Evolutionary conservation across 2,797 vertebrate species (phyloP), one percentile per base, ranked within the genome.

Genomic region (Cichlasoma orientale): DNA sequence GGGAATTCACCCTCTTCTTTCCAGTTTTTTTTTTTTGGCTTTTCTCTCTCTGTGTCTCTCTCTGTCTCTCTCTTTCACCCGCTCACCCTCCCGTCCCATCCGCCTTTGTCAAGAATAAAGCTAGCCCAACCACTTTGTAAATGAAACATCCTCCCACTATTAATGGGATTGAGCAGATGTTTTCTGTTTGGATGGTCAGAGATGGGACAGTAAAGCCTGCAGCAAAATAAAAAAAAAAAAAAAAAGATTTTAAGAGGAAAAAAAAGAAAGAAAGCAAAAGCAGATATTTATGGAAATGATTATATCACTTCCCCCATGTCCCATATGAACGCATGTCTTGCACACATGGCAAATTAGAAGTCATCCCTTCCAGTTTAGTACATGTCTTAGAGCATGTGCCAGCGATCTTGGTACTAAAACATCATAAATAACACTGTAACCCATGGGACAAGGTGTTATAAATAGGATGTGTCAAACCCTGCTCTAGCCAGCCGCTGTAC

Each of bases 401-500:
- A 90, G 79, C 72, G 68, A 82, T 74, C 88, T 88, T 84, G 81
- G 88, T 88, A 80, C 82, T 88, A 90, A 91, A 92, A 89, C 61
- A 25, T 94, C 85, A 77, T 95, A 94, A 95, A 94, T 94, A 94
- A 90, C 91, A 90, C 44, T 80, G 86, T 86, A 94, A 91, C 93
- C 95, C 82, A 72, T 89, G 92, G 90, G 92, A 74, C 85, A 79
- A 97, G 97, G 96, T 97, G 97, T 98, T 97, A 97, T 96, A 98
- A 98, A 97, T 97, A 96, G 97, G 95, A 96, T 92, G 96, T 96
- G 96, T 94, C 91, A 95, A 96, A 93, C 91, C 93, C 92, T 91
- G 93, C 92, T 93, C 87, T 66, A 72, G 93, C 92, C 91, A 90
- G 86, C 83, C 95, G 95, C 91, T 74, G 90, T 95, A 96, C 86